phyloP scores from a whole-genome alignment of 2,797 vertebrate species.

The Argyrosomus regius region DNA sequence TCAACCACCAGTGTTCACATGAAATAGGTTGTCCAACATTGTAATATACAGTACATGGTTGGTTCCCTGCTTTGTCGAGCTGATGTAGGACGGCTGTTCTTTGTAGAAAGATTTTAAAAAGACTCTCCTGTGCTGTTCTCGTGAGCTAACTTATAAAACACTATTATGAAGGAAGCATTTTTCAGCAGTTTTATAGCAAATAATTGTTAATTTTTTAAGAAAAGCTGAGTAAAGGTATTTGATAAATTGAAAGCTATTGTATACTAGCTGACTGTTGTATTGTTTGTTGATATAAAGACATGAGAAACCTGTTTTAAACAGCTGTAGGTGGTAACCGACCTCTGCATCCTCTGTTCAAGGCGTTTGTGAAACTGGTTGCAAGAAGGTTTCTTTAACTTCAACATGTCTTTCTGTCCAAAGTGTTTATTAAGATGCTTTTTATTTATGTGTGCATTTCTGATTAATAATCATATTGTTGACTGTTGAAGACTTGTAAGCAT shows the following conservation, averaged over 20 bases:
- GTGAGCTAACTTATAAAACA: not conserved
- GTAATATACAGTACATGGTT: not conserved
- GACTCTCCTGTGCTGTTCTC: not conserved
- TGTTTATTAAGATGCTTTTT: constrained; percentile 2
- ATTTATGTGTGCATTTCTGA: constrained; percentile 7
- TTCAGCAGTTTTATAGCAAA: not conserved
- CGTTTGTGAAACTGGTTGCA: not conserved
- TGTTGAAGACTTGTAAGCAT: not conserved
- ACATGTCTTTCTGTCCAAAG: not conserved
- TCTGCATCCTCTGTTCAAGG: not conserved
- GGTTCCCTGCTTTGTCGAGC: not conserved
- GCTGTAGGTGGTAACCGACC: not conserved
- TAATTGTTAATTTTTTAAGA: not conserved
- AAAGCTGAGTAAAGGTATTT: constrained; percentile 19
- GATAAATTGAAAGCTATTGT: not conserved
- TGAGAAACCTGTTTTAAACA: not conserved
- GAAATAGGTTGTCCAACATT: not conserved
- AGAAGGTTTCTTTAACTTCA: not conserved
- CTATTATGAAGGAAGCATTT: not conserved
- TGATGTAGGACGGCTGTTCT: not conserved
- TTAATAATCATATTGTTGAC: constrained; percentile 2
- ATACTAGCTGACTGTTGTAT: constrained; percentile 8
- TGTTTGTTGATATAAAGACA: not conserved
- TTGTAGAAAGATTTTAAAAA: not conserved
- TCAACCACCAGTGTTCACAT: not conserved